Base-by-base conservation (phyloP, 2,797 vertebrate species). In the Sorex maritimensis region DNA sequence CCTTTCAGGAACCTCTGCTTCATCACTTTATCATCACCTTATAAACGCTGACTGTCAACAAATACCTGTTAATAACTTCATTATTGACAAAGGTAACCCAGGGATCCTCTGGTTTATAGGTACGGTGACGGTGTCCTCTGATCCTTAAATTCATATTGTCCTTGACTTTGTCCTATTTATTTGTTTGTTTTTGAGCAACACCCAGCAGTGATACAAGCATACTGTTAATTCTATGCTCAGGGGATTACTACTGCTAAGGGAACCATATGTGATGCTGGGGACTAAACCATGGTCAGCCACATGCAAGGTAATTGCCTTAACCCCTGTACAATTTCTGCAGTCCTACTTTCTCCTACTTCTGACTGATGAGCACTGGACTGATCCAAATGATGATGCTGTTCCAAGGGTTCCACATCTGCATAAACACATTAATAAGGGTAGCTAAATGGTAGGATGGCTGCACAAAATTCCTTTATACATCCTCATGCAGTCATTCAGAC, bases 21-120 rank as follows among this genome's bases (percentile, higher is more conserved):
- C 21, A 61, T 84, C 68, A 65, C 13, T 78, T 63, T 46, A 68
- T n/a, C n/a, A 67, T 49, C 63, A 55, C 75, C 61, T 79, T 82
- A 41, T 90, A 68, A 73, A 92, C 68, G 2, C 2, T 90, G 82
- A 21, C 72, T 80, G 24, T 46, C 46, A 61, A 65, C 67, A 93
- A 72, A 69, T 41, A 2, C 17, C n/a, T 73, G 72, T 80, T 91
- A 41, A 23, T 13, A 28, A 52, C 86, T 30, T 41, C 3, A 26
- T 7, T n/a, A 4, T 0, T 28, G n/a, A 15, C 21, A 11, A 28
- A 11, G 49, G 5, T 72, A 68, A 46, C 14, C 69, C 7, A 72
- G 38, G 3, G 38, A 34, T 52, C 23, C 44, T 80, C 84, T 82
- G 21, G 49, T 44, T 26, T 38, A 12, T 19, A 69, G 34, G 15